Conservation (phyloP, 2,797 vertebrate species). For the Morelia viridis region DNA sequence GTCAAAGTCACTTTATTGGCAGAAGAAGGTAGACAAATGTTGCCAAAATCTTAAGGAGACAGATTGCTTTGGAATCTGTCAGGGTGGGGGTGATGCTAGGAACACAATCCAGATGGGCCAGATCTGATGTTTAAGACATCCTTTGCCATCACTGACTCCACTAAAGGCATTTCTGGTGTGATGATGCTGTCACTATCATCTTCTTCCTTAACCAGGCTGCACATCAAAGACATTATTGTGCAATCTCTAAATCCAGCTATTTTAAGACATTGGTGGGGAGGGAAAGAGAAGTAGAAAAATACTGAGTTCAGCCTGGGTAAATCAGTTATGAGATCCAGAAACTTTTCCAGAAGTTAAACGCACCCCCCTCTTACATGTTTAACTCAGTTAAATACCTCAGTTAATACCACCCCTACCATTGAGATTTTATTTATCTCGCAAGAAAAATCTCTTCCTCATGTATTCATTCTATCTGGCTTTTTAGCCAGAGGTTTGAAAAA, state of each 20-base stretch:
- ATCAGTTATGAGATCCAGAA: neutral
- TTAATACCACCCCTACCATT: neutral
- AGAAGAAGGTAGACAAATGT: slow-evolving; percentile 4
- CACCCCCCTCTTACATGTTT: neutral
- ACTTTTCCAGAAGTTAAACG: neutral
- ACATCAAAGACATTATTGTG: neutral
- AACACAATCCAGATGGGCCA: neutral
- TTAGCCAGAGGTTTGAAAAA: neutral
- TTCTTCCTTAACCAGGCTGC: neutral
- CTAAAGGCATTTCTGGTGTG: neutral
- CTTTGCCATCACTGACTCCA: neutral
- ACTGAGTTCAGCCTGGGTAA: neutral
- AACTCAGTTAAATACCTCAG: too few relatives aligned
- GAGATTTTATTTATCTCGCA: neutral
- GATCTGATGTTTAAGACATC: neutral
- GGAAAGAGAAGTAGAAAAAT: neutral
- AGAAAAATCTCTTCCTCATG: neutral
- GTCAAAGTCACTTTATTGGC: slow-evolving; percentile 5
- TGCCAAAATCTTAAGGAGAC: slow-evolving; percentile 3
- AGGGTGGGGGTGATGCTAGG: neutral
- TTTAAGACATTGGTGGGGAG: neutral
- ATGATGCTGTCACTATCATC: neutral
- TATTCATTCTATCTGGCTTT: neutral
- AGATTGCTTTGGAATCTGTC: slow-evolving; percentile 14
- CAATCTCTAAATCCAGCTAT: neutral